Percentiles rank a stretch among this genome's conserved stretches.
Evolutionary conservation across 2,888 invertebrate genomes (phyloP).

Genomic region (Lasiommata megera): DNA sequence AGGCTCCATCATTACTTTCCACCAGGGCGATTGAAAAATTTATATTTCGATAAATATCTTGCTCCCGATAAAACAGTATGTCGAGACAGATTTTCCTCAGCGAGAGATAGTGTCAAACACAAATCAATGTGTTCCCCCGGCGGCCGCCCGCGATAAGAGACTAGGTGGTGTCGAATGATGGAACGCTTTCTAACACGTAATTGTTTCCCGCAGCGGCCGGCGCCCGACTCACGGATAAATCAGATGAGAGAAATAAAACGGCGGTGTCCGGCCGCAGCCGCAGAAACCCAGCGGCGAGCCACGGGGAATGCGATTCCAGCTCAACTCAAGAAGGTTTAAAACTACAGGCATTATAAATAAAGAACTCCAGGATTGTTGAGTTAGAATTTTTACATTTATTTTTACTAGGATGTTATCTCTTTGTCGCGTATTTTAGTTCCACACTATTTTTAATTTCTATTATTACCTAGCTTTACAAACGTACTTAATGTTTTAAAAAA

Average conservation of each 20-base stretch:
- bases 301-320: neutral
- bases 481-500: no score
- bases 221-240: slow-evolving; percentile 58
- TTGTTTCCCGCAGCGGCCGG: slow-evolving; percentile 56
- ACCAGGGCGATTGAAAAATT: no score
- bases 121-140: slow-evolving; percentile 10
- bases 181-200: slow-evolving; percentile 47
- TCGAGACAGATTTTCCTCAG: neutral
- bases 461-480: no score
- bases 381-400: no score
- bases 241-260: slow-evolving; percentile 62
- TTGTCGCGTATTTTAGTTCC: no score
- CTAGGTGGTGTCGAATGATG: slow-evolving; percentile 31
- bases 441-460: no score
- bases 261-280: slow-evolving; percentile 40
- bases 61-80: neutral
- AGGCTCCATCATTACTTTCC: no score
- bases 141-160: slow-evolving; percentile 16
- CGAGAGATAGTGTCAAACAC: neutral
- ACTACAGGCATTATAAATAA: no score
- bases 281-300: slow-evolving; percentile 38
- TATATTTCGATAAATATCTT: neutral
- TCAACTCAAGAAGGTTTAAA: no score
- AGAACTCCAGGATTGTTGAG: no score
- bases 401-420: no score